Percentiles rank a stretch among this genome's conserved stretches.
Conservation (phyloP, 2,113 vertebrate species). For the Vulpes vulpes region DNA sequence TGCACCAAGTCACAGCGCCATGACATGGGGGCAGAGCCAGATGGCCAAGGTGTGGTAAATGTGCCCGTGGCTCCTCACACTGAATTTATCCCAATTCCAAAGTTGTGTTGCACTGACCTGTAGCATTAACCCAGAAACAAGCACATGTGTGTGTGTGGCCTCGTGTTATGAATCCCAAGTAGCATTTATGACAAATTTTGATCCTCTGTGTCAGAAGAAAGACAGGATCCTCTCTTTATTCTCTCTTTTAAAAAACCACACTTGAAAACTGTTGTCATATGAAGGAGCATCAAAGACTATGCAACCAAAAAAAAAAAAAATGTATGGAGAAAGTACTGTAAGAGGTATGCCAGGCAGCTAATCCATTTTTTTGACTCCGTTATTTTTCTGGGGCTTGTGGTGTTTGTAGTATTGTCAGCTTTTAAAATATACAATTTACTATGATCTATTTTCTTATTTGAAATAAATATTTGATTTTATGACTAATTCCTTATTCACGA, state of each 20-base stretch:
- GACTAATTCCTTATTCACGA: not conserved
- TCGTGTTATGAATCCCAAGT: not conserved
- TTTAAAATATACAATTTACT: slow-evolving; percentile 32
- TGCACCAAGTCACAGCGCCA: not conserved
- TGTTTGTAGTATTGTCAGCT: not conserved
- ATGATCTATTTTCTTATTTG: slow-evolving; percentile 12
- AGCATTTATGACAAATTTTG: slow-evolving; percentile 42
- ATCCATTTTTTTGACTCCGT: not conserved
- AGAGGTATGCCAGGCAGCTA: not conserved
- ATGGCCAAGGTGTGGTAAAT: not conserved
- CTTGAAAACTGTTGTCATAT: slow-evolving; percentile 15
- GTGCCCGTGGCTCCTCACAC: not conserved
- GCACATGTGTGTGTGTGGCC: not conserved
- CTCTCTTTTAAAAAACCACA: slow-evolving; percentile 16
- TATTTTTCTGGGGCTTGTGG: not conserved
- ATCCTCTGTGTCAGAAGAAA: slow-evolving; percentile 49
- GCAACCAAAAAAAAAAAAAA: not conserved
- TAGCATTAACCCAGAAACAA: not conserved
- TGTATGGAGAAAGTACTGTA: not conserved
- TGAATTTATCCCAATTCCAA: not conserved
- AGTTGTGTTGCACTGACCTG: not conserved
- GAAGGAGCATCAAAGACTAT: slow-evolving; percentile 20
- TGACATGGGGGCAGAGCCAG: not conserved
- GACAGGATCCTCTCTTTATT: slow-evolving; percentile 25
- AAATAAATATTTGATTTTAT: slow-evolving; percentile 16